Evolutionary conservation across 2,888 invertebrate genomes (phyloP).

Genomic region (Pristionchus japonicus): DNA sequence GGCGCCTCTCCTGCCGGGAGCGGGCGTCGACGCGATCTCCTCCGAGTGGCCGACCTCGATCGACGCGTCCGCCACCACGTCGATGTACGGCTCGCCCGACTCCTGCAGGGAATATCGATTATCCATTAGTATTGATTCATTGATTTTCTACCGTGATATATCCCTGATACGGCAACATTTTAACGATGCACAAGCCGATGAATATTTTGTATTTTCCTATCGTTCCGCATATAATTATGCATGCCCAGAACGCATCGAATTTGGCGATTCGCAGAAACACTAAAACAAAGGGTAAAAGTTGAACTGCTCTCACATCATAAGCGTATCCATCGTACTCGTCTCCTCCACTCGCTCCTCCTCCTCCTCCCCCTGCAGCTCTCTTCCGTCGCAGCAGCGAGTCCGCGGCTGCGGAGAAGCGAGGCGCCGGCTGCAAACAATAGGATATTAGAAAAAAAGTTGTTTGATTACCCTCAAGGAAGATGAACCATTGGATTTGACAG

Average conservation of each 20-base stretch:
- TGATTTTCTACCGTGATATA: background rate
- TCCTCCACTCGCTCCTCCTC: background rate
- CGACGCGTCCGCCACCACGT: conserved; percentile 44
- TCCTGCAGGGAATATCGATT: background rate
- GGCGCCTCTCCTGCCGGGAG: background rate
- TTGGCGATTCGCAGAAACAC: too few species aligned
- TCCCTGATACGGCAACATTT: too few species aligned
- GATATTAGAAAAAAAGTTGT: too few species aligned
- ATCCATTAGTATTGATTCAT: background rate
- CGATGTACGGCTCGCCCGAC: conserved; percentile 45
- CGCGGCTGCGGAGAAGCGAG: conserved; percentile 26
- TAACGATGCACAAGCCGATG: too few species aligned
- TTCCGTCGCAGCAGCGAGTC: conserved; percentile 30
- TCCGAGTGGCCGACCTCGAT: conserved; percentile 44
- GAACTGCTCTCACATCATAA: conserved; percentile 34
- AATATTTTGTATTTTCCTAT: too few species aligned
- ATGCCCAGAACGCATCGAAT: too few species aligned
- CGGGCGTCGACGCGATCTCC: conserved; percentile 23
- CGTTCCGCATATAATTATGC: too few species aligned
- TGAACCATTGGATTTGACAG: too few species aligned
- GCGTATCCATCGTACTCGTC: conserved; percentile 26
- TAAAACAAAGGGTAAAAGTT: too few species aligned
- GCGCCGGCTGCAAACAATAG: conserved; percentile 14
- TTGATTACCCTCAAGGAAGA: too few species aligned
- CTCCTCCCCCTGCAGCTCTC: background rate